Evolutionary conservation across 2,888 invertebrate genomes (phyloP), one percentile per base, ranked within the genome.

Genomic region (Amblyjoppa proteus): DNA sequence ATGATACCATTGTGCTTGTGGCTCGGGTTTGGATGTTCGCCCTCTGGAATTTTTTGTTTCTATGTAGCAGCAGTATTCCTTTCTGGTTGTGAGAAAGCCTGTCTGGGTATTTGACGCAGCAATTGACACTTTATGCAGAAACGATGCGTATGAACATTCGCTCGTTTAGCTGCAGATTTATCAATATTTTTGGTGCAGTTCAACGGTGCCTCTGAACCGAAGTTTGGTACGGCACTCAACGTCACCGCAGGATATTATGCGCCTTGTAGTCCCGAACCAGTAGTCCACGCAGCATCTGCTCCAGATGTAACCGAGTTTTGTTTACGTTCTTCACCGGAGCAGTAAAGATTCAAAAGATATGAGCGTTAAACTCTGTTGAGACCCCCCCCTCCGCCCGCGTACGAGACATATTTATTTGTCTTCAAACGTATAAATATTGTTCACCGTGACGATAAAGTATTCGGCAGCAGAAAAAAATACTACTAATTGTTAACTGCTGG

Each of bases 1-100:
- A 91, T 90, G 91, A 92, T 91, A 90, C 88, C 89, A 92, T 93
- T 93, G 91, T 91, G 88, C 80, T 76, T 73, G 16, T 69, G 5
- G 2, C 11, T 4, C 13, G 25, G 58, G 25, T 34, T 45, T 49
- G 28, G 25, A 58, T 56, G 38, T 16, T 25, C 58, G 31, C 9
- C 53, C 64, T 41, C 76, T 13, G 49, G 20, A 13, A 64, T 28
- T 70, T 76, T 28, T n/a, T 4, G 25, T 71, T 66, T 71, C 71
- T 13, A 64, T 25, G 51, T 75, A 61, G 71, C 3, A 49, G 45
- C 16, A 11, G 51, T 31, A 82, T 81, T 34, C 69, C 69, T 70
- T 76, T 76, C 38, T 70, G 38, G 58, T 61, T 75, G 61, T 58
- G 31, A 11, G 56, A 69, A 69, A 51, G 9, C 75, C 38, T 75